Conservation (phyloP, 2,888 invertebrate species). For the Mellilla xanthometata region DNA sequence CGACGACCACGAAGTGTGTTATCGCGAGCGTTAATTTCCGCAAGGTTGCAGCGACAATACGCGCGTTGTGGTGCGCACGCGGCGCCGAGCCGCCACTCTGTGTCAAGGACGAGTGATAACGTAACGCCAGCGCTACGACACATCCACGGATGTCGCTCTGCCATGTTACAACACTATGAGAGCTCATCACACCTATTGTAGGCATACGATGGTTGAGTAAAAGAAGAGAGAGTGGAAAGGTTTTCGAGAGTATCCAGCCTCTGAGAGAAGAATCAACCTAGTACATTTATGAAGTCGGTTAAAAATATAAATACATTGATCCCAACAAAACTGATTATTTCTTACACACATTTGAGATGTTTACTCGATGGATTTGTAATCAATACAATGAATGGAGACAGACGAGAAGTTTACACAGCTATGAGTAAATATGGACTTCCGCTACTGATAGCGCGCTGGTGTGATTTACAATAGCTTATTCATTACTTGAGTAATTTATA, state of each 20-base stretch:
- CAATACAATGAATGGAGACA: slow-evolving; percentile 11
- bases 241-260: too few relatives aligned
- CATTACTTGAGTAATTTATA: slow-evolving; percentile 28
- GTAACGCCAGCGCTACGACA: slow-evolving; percentile 40
- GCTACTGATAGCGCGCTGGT: slow-evolving; percentile 20
- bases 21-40: slow-evolving; percentile 70
- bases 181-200: too few relatives aligned
- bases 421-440: slow-evolving; percentile 30
- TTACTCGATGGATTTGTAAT: slow-evolving; percentile 4
- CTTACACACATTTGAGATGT: background rate
- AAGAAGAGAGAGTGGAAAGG: too few relatives aligned
- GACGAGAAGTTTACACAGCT: slow-evolving; percentile 15
- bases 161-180: slow-evolving; percentile 34
- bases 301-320: too few relatives aligned
- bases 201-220: too few relatives aligned
- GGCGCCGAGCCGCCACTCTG: slow-evolving; percentile 75
- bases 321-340: too few relatives aligned
- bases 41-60: slow-evolving; percentile 79
- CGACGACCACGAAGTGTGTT: slow-evolving; percentile 49
- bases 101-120: slow-evolving; percentile 81
- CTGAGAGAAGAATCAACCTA: too few relatives aligned
- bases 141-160: slow-evolving; percentile 51
- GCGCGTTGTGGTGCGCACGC: slow-evolving; percentile 74
- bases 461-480: slow-evolving; percentile 19
- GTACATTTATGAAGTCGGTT: too few relatives aligned